Evolutionary conservation across 2,797 vertebrate genomes (phyloP).

Genomic region (Poecilia gillii): DNA sequence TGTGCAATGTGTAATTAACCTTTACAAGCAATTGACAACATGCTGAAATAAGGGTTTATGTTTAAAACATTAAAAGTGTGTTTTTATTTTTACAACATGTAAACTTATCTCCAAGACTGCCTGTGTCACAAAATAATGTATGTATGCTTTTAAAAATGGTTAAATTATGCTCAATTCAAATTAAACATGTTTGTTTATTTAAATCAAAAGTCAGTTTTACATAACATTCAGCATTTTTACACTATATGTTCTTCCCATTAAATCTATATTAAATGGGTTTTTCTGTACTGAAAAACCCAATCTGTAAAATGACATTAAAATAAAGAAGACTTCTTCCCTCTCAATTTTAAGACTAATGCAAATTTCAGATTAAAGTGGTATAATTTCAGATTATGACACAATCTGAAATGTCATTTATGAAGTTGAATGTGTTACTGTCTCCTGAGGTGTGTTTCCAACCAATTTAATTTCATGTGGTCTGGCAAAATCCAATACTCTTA

Average conservation of each 20-base stretch:
- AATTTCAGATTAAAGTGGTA: background rate
- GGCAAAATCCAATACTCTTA: background rate
- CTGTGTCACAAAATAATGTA: background rate
- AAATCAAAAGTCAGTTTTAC: background rate
- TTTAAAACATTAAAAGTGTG: background rate
- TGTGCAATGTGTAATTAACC: background rate
- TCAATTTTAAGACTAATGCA: background rate
- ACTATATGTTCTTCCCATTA: background rate
- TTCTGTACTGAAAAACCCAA: background rate
- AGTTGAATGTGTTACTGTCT: background rate
- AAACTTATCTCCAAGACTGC: background rate
- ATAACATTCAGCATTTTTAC: background rate
- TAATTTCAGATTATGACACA: background rate
- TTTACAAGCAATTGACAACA: background rate
- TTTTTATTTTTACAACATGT: background rate
- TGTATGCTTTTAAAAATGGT: background rate
- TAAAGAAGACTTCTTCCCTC: background rate
- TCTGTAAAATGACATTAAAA: background rate
- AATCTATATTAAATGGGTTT: background rate
- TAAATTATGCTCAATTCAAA: background rate
- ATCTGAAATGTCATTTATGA: background rate
- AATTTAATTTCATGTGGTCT: background rate
- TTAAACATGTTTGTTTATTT: background rate
- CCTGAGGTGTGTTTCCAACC: background rate
- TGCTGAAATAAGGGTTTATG: background rate